A percentile compares a stretch with the other conserved stretches of the same genome.
phyloP scores from a whole-genome alignment of 2,888 invertebrate genomes.

The Sceliomorpha sp. region DNA sequence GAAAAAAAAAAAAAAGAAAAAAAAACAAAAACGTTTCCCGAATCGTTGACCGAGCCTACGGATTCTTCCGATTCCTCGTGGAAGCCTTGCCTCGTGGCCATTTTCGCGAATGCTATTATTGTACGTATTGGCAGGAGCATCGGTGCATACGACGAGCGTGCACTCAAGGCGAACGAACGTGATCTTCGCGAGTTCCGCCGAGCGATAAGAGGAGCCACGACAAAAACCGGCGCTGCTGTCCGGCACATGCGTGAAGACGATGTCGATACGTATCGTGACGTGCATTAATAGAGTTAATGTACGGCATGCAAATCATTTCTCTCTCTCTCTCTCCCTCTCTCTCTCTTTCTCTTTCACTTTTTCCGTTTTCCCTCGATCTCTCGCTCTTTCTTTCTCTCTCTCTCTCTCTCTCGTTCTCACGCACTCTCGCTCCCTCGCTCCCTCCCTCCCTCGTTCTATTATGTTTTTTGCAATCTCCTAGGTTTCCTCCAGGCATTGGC shows the following conservation, averaged over 20 bases:
- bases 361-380: too few species aligned
- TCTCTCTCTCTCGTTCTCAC: too few species aligned
- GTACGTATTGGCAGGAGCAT: conserved; percentile 21
- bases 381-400: too few species aligned
- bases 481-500: neutral
- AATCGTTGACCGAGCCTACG: neutral
- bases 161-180: conserved; percentile 6
- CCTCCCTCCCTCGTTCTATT: too few species aligned
- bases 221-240: conserved; percentile 7
- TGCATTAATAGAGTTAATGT: neutral
- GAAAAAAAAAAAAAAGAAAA: too few species aligned
- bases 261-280: conserved; percentile 1
- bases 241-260: conserved; percentile 5
- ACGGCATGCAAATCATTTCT: neutral
- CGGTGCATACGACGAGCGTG: conserved; percentile 2
- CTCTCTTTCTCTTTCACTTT: too few species aligned
- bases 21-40: neutral
- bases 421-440: too few species aligned
- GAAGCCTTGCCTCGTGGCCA: conserved; percentile 6
- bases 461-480: too few species aligned
- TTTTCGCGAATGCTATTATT: conserved; percentile 25
- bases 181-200: conserved; percentile 10
- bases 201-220: conserved; percentile 7
- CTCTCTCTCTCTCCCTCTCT: too few species aligned
- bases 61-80: conserved; percentile 9